Percentiles rank a stretch among this genome's conserved stretches.
Conservation (phyloP, 2,888 invertebrate species). For the Eledona agricola region DNA sequence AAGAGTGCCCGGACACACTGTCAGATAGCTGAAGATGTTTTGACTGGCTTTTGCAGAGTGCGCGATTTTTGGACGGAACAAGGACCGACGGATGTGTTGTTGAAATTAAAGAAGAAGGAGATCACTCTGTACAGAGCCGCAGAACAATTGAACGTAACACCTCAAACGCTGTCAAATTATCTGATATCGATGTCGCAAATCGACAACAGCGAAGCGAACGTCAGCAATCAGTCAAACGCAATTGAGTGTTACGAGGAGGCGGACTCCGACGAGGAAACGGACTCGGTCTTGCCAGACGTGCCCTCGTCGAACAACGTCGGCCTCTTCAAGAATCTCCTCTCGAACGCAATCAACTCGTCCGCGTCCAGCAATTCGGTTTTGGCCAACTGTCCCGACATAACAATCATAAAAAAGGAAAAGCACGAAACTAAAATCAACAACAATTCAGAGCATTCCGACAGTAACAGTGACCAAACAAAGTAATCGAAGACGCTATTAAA, state of each 20-base stretch:
- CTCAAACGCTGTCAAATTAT: conserved; percentile 78
- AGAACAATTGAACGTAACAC: conserved; percentile 78
- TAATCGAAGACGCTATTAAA: conserved; percentile 44
- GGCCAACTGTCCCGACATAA: conserved; percentile 69
- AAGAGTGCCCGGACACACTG: conserved; percentile 20
- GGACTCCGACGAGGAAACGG: conserved; percentile 62
- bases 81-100: conserved; percentile 76
- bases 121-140: conserved; percentile 77
- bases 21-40: conserved; percentile 22
- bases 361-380: conserved; percentile 61
- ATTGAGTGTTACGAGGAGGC: conserved; percentile 61
- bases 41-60: conserved; percentile 61
- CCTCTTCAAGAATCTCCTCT: conserved; percentile 48
- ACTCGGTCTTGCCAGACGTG: conserved; percentile 62
- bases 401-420: conserved; percentile 69
- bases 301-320: conserved; percentile 62
- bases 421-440: conserved; percentile 63
- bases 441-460: conserved; percentile 63
- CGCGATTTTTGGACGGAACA: conserved; percentile 83
- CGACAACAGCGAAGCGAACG: conserved; percentile 61
- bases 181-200: conserved; percentile 68
- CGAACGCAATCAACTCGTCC: conserved; percentile 47
- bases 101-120: conserved; percentile 76
- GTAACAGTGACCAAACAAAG: conserved; percentile 55
- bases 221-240: conserved; percentile 61